phyloP scores from a whole-genome alignment of 2,113 vertebrate genomes.

The Boleophthalmus pectinirostris region DNA sequence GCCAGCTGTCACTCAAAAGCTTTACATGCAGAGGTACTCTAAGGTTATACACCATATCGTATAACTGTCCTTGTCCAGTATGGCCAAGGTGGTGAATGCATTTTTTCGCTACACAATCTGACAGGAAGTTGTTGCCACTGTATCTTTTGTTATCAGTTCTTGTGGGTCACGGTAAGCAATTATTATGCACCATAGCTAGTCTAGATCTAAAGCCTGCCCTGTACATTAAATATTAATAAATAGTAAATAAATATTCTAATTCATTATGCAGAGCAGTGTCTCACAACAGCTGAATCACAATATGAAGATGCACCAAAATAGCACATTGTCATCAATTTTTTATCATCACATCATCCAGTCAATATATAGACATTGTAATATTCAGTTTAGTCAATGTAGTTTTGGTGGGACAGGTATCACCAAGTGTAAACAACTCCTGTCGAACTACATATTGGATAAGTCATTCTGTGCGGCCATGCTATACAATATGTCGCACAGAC shows the following conservation, averaged over 20 bases:
- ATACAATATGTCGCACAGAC: too few relatives aligned
- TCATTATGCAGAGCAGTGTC: neutral
- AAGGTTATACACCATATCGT: neutral
- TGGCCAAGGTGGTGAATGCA: neutral
- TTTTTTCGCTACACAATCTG: neutral
- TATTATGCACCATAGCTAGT: neutral
- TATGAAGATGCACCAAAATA: too few relatives aligned
- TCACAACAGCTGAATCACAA: too few relatives aligned
- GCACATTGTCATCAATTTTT: too few relatives aligned
- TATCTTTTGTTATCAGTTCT: neutral
- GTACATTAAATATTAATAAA: neutral
- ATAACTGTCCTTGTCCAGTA: neutral
- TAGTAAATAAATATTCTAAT: neutral
- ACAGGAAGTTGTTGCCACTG: neutral
- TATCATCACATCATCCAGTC: too few relatives aligned
- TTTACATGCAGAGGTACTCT: neutral
- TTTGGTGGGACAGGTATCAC: too few relatives aligned
- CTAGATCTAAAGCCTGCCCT: neutral
- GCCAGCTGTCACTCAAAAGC: neutral
- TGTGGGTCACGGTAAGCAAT: neutral
- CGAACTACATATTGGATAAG: too few relatives aligned
- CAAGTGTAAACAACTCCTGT: too few relatives aligned
- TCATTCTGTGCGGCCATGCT: too few relatives aligned
- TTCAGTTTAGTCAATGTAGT: too few relatives aligned
- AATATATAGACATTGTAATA: too few relatives aligned